Evolutionary conservation across 2,113 vertebrate genomes (phyloP).

Genomic region (Andinoacara biseriatus): DNA sequence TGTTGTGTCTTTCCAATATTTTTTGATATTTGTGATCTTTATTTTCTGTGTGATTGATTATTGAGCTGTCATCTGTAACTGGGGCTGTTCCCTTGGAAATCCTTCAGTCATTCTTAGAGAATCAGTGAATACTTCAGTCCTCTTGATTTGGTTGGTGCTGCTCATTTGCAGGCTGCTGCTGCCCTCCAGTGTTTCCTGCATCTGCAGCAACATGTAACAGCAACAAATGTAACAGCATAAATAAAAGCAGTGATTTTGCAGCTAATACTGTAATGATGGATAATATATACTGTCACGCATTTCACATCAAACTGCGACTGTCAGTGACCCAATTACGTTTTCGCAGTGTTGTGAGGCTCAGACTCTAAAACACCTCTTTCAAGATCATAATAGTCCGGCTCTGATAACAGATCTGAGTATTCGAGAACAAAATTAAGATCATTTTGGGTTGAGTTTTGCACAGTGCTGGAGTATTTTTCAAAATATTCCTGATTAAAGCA

Average conservation of each 20-base stretch:
- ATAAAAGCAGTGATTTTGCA: background rate
- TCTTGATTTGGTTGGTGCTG: background rate
- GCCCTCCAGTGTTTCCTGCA: conserved; percentile 53
- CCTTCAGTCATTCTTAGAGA: background rate
- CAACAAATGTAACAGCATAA: too few relatives aligned
- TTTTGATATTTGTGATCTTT: background rate
- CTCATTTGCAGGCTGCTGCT: conserved; percentile 58
- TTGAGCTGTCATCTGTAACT: background rate
- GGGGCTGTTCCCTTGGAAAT: background rate
- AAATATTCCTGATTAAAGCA: background rate
- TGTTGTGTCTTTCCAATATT: background rate
- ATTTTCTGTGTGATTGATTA: conserved; percentile 1
- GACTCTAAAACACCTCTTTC: too few relatives aligned
- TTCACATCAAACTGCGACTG: background rate
- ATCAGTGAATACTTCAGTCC: background rate
- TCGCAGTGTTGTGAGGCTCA: too few relatives aligned
- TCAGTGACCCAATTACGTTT: background rate
- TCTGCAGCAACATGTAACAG: conserved; percentile 1
- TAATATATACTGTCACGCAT: background rate
- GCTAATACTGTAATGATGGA: background rate
- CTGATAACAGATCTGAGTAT: too few relatives aligned
- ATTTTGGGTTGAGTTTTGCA: background rate
- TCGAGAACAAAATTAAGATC: background rate
- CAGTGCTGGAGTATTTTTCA: background rate
- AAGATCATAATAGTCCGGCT: too few relatives aligned